phyloP scores from a whole-genome alignment of 2,797 vertebrate genomes.

The Diplodus sargus region DNA sequence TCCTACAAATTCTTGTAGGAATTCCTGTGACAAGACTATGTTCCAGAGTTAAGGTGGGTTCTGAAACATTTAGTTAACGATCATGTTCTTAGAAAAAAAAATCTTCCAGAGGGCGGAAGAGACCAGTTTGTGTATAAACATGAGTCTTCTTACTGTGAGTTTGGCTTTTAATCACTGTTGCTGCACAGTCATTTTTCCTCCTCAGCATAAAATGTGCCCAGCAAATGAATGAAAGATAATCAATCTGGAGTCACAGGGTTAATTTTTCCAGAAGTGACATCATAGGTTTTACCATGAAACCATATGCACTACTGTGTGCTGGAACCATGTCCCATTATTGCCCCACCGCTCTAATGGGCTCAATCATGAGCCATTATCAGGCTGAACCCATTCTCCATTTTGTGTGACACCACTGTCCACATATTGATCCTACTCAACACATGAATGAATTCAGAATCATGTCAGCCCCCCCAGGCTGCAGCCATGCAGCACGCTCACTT shows the following conservation, averaged over 20 bases:
- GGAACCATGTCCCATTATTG: conserved; percentile 15
- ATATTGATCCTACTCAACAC: conserved; percentile 45
- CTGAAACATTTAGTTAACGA: too few relatives aligned
- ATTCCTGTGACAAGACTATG: too few relatives aligned
- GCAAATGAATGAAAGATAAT: too few relatives aligned
- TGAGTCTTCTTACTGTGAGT: too few relatives aligned
- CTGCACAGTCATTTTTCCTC: too few relatives aligned
- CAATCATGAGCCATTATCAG: conserved; percentile 41
- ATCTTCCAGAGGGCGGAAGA: too few relatives aligned
- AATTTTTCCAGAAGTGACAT: conserved; percentile 7
- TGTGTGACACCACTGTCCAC: conserved; percentile 50
- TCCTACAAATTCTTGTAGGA: too few relatives aligned
- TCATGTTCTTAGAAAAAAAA: too few relatives aligned
- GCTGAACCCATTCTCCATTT: conserved; percentile 27
- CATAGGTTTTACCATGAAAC: conserved; percentile 15
- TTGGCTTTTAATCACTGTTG: too few relatives aligned
- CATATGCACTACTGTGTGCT: neutral
- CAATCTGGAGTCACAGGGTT: conserved; percentile 9
- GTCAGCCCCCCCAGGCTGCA: conserved; percentile 17
- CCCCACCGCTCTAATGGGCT: conserved; percentile 40
- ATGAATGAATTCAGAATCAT: conserved; percentile 31
- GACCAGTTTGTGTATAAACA: too few relatives aligned
- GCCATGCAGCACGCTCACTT: neutral
- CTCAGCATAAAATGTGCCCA: too few relatives aligned
- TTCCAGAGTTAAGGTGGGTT: too few relatives aligned